These are phyloP conservation scores for Araneus ventricosus DNA, from an alignment of 1,140 invertebrate genomes.

Conservation along the genomic window DNA sequence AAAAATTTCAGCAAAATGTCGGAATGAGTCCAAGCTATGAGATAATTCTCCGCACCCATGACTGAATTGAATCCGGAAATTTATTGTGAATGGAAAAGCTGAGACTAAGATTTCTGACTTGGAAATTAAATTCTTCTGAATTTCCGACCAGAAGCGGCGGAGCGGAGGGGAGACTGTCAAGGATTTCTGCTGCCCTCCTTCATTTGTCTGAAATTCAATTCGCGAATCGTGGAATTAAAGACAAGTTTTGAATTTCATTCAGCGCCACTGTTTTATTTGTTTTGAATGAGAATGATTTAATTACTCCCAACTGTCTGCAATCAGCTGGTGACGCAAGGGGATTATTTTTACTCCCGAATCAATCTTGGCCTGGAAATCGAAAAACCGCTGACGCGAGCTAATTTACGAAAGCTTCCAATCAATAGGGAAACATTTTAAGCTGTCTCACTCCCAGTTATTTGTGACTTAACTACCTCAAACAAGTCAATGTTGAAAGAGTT, in stretches of 20 bases:
- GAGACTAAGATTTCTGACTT: neutral
- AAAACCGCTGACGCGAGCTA: neutral
- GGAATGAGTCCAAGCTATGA: neutral
- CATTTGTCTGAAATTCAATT: no score
- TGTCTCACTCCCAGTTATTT: no score
- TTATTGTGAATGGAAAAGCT: neutral
- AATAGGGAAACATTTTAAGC: no score
- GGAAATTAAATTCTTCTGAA: constrained; percentile 24
- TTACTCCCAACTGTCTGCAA: neutral
- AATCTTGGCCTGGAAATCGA: neutral
- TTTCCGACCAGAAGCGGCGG: neutral
- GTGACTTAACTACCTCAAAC: no score
- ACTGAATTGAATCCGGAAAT: constrained; percentile 5
- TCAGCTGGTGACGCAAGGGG: neutral
- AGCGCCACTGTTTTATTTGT: neutral
- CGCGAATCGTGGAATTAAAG: neutral
- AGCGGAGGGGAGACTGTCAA: no score
- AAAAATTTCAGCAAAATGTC: neutral
- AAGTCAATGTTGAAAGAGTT: no score
- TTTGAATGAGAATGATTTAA: neutral
- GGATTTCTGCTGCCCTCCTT: no score
- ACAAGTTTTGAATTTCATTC: neutral
- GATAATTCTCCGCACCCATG: neutral
- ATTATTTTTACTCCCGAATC: neutral
- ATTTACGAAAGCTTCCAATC: no score